Conservation (phyloP, 1,140 invertebrate genomes). For the Neodiprion virginianus region DNA sequence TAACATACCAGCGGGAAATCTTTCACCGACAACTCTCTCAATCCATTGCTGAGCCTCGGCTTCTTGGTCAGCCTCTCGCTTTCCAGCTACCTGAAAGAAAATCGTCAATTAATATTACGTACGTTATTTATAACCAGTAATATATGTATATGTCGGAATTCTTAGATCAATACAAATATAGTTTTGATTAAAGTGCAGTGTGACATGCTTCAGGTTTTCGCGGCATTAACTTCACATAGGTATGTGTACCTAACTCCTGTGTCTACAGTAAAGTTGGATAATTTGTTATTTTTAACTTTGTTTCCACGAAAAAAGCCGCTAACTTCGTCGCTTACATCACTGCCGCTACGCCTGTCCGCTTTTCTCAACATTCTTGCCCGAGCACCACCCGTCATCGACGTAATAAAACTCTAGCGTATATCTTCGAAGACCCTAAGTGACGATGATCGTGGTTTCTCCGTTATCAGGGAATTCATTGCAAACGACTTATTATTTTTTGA, state of each 20-base stretch:
- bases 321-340: background rate
- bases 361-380: no score
- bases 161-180: background rate
- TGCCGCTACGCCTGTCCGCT: background rate
- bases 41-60: conserved; percentile 92
- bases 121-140: background rate
- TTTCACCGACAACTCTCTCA: conserved; percentile 83
- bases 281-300: background rate
- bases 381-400: no score
- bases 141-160: conserved; percentile 8
- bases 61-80: conserved; percentile 88
- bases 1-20: conserved; percentile 76
- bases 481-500: background rate
- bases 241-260: no score
- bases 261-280: background rate
- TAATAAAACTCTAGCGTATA: no score
- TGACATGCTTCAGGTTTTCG: background rate
- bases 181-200: background rate
- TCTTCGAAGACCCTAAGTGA: no score
- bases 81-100: conserved; percentile 78
- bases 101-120: conserved; percentile 12
- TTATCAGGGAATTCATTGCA: no score
- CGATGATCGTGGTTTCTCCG: no score
- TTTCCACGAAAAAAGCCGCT: background rate
- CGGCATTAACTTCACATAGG: conserved; percentile 1